A percentile compares a stretch with the other conserved stretches of the same genome.
These are phyloP conservation scores for Tinea pellionella DNA, from an alignment of 2,888 invertebrate species.

Conservation along the genomic window DNA sequence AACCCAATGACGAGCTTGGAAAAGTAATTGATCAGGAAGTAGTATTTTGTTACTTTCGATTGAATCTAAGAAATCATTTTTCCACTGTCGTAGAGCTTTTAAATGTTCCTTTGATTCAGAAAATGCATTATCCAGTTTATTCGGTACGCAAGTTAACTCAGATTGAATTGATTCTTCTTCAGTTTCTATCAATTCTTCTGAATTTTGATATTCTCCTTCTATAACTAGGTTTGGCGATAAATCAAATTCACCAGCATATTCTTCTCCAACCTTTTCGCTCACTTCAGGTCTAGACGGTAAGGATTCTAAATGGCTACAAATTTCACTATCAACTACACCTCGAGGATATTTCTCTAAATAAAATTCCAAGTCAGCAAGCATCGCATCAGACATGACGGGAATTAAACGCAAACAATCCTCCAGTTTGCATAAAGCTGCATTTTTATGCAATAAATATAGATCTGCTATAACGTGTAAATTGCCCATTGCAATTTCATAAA, in stretches of 20 bases:
- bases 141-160: not conserved
- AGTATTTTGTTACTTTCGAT: slow-evolving; percentile 33
- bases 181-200: not conserved
- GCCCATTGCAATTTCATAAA: slow-evolving; percentile 19
- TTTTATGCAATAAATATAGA: slow-evolving; percentile 36
- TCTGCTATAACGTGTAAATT: slow-evolving; percentile 22
- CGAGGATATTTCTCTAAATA: slow-evolving; percentile 44
- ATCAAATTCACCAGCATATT: no score
- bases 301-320: not conserved
- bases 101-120: slow-evolving; percentile 43
- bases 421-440: slow-evolving; percentile 36
- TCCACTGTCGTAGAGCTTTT: slow-evolving; percentile 40
- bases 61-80: slow-evolving; percentile 48
- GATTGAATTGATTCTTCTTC: not conserved
- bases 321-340: not conserved
- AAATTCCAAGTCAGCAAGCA: slow-evolving; percentile 41
- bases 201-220: no score
- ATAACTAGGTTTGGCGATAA: no score
- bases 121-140: slow-evolving; percentile 23
- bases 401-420: slow-evolving; percentile 41
- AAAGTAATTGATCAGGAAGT: slow-evolving; percentile 35
- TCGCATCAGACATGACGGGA: slow-evolving; percentile 28
- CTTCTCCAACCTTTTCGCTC: no score
- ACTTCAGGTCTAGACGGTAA: no score
- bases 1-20: slow-evolving; percentile 41